Evolutionary conservation across 2,113 vertebrate genomes (phyloP), one percentile per base, ranked within the genome.

Genomic region (Rhea pennata): DNA sequence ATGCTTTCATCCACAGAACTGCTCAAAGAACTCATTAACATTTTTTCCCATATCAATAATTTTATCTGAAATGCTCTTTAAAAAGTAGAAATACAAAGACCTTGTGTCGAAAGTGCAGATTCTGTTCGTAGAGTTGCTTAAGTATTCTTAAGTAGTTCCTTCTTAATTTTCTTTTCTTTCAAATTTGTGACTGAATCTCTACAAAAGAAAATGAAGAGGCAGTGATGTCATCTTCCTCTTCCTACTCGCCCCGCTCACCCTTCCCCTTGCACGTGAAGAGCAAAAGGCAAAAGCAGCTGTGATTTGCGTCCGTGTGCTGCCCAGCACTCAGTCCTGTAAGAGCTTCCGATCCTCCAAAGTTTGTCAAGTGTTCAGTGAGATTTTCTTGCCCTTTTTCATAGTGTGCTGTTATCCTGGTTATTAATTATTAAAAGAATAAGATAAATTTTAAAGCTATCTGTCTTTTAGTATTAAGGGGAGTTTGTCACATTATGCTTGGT

Each of bases 231-330:
- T 48, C 70, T 61, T 81, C 22, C 26, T 61, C 54, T 39, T 69
- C 46, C 19, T 9, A 12, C 22, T 46, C 44, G 14, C 36, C 3
- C 12, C 58, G 16, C 29, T 58, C 24, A 17, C 36, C 3, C 12
- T 44, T 16, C 29, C 50, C 24, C 15, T 46, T 46, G 44, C 70
- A 12, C 1, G 1, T 4, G 75, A 54, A 80, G 40, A 58, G 15
- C 23, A 70, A 71, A 76, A 64, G 9, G 42, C 56, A 81, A 36
- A 36, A 42, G 13, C 56, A 51, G 56, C 23, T 64, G 13, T 82
- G 50, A 61, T 87, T 23, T 56, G 61, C 9, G 26, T 12, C 2
- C 0, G 0, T 24, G 36, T 1, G 0, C 1, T 61, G 16, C 16
- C 58, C 27, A n/a, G n/a, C 11, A 8, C 10, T 42, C 62, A 75